Conservation (phyloP, 2,888 invertebrate species). For the Rhagophthalmus giganteus region DNA sequence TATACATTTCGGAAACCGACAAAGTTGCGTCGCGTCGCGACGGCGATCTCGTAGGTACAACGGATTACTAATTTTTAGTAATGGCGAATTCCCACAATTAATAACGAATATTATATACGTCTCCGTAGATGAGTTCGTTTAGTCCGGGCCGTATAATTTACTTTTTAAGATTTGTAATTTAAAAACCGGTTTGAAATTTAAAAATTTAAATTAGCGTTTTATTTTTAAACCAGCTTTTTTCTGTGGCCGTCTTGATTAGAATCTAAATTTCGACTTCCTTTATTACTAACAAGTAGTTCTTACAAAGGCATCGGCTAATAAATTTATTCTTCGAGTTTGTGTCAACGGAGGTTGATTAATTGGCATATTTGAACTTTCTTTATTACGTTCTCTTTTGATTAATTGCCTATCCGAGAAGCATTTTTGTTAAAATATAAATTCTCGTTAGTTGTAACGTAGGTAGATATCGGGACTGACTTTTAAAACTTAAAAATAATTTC, state of each 20-base stretch:
- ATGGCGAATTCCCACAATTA: constrained; percentile 10
- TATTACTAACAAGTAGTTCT: constrained; percentile 13
- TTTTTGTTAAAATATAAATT: constrained; percentile 8
- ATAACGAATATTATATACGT: constrained; percentile 13
- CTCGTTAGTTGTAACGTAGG: too few relatives aligned
- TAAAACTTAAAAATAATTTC: not conserved
- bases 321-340: constrained; percentile 7
- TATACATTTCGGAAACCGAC: too few relatives aligned
- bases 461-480: too few relatives aligned
- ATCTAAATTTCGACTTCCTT: constrained; percentile 22
- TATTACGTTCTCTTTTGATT: constrained; percentile 23
- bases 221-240: constrained; percentile 25
- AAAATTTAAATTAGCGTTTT: constrained; percentile 25
- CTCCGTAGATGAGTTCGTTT: constrained; percentile 13
- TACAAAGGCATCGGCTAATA: constrained; percentile 6
- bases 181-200: constrained; percentile 21
- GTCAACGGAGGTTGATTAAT: constrained; percentile 18
- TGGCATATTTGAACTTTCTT: constrained; percentile 20
- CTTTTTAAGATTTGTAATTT: constrained; percentile 23
- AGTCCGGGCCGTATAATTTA: constrained; percentile 19
- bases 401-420: constrained; percentile 8
- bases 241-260: constrained; percentile 22
- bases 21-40: too few relatives aligned
- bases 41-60: too few relatives aligned
- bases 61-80: constrained; percentile 10